Percentiles rank a stretch among this genome's conserved stretches.
Evolutionary conservation across 2,888 invertebrate species (phyloP).

Genomic region (Panorpa germanica): DNA sequence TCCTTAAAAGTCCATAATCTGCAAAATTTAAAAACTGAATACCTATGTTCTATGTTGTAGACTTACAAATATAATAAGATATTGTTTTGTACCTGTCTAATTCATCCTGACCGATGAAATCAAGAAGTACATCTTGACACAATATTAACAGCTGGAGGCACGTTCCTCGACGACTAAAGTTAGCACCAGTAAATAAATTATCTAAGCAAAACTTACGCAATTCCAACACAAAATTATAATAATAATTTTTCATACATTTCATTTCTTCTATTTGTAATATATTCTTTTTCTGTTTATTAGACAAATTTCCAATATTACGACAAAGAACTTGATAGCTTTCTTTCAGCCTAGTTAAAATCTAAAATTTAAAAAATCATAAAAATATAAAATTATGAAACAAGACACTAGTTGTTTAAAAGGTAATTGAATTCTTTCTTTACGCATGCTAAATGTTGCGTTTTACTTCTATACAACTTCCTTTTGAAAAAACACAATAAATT

Average conservation of each 20-base stretch:
- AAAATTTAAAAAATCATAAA: no score
- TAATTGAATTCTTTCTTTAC: no score
- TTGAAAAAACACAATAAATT: constrained; percentile 5
- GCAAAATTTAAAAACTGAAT: constrained; percentile 12
- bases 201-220: constrained; percentile 30
- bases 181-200: constrained; percentile 39
- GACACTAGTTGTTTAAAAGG: no score
- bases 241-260: constrained; percentile 20
- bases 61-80: constrained; percentile 8
- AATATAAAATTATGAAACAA: no score
- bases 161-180: constrained; percentile 36
- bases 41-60: constrained; percentile 2
- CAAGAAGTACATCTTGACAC: constrained; percentile 17
- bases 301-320: constrained; percentile 15
- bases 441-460: no score
- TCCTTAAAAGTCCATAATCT: constrained; percentile 24
- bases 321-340: constrained; percentile 22
- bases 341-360: constrained; percentile 28
- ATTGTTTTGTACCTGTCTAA: constrained; percentile 19
- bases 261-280: constrained; percentile 16
- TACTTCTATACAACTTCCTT: constrained; percentile 10
- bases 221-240: constrained; percentile 26
- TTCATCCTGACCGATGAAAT: no score
- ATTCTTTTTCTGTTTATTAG: constrained; percentile 13
- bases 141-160: constrained; percentile 34